phyloP scores from a whole-genome alignment of 2,888 invertebrate genomes.

The Coelopa pilipes region DNA sequence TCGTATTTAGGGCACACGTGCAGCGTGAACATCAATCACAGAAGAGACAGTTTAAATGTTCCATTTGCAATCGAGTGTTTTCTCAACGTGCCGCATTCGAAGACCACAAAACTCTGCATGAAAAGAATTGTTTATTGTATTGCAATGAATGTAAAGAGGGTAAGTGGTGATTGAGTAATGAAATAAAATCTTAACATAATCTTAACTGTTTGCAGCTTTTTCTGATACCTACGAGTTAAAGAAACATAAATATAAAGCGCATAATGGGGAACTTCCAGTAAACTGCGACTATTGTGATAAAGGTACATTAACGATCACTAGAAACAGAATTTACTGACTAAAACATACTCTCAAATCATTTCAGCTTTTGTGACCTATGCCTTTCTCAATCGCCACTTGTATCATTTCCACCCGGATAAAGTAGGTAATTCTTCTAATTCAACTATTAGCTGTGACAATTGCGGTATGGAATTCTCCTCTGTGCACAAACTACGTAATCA shows the following conservation, averaged over 20 bases:
- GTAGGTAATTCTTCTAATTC: conserved; percentile 17
- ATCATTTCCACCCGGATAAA: conserved; percentile 44
- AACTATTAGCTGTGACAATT: conserved; percentile 35
- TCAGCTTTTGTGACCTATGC: conserved; percentile 47
- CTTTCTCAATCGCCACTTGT: conserved; percentile 45
- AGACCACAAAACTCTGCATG: conserved; percentile 45
- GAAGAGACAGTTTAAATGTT: conserved; percentile 42
- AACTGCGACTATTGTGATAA: conserved; percentile 46
- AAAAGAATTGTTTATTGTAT: conserved; percentile 28
- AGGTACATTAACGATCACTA: conserved; percentile 34
- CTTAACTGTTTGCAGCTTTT: conserved; percentile 38
- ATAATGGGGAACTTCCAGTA: conserved; percentile 42
- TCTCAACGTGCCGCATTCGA: conserved; percentile 44
- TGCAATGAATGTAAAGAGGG: conserved; percentile 45
- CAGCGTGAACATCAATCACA: conserved; percentile 44
- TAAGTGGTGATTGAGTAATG: conserved; percentile 32
- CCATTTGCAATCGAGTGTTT: conserved; percentile 44
- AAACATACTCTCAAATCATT: background rate
- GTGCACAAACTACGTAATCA: conserved; percentile 44
- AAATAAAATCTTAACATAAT: background rate
- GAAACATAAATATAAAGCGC: conserved; percentile 46
- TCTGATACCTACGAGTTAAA: conserved; percentile 43
- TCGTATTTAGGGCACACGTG: conserved; percentile 44
- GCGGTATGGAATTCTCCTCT: conserved; percentile 35
- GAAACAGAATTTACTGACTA: background rate